Evolutionary conservation across 2,797 vertebrate species (phyloP).

Genomic region (Characodon lateralis): DNA sequence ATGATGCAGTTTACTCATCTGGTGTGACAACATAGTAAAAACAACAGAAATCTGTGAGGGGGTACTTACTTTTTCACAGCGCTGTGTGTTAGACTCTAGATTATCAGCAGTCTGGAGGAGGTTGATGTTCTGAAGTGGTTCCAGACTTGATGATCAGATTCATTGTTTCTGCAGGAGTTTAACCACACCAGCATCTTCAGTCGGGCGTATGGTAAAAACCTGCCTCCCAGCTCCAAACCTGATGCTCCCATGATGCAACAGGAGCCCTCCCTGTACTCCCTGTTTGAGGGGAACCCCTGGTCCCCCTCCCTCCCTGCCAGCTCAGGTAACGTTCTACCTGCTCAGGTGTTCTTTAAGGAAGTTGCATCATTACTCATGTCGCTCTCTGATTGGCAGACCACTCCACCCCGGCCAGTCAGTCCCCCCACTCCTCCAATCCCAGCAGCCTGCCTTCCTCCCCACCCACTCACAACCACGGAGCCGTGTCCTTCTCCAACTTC

Average conservation of each 20-base stretch:
- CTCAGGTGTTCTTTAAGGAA: rapidly evolving
- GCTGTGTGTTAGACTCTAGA: no score
- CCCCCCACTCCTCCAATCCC: conserved; percentile 98
- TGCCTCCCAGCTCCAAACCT: conserved; percentile 86
- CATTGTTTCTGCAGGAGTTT: conserved; percentile 82
- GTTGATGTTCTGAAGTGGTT: no score
- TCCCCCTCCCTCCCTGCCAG: conserved; percentile 96
- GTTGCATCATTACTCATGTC: background rate
- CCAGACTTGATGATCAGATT: background rate
- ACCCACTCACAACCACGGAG: conserved; percentile 93
- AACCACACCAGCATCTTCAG: conserved; percentile 96
- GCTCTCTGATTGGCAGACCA: conserved; percentile 84
- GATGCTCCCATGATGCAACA: conserved; percentile 88
- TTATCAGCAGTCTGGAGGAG: no score
- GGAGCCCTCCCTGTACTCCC: conserved; percentile 95
- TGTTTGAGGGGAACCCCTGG: conserved; percentile 97
- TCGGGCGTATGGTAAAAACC: conserved; percentile 92
- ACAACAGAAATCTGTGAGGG: no score
- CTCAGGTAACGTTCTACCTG: conserved; percentile 83
- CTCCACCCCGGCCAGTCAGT: conserved; percentile 98
- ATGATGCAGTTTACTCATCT: no score
- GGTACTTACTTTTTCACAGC: background rate
- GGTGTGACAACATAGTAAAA: no score
- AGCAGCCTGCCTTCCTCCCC: conserved; percentile 98
- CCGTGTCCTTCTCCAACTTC: conserved; percentile 93